Percentiles rank a stretch among this genome's conserved stretches.
Conservation (phyloP, 2,888 invertebrate species). For the Chloromyia formosa region DNA sequence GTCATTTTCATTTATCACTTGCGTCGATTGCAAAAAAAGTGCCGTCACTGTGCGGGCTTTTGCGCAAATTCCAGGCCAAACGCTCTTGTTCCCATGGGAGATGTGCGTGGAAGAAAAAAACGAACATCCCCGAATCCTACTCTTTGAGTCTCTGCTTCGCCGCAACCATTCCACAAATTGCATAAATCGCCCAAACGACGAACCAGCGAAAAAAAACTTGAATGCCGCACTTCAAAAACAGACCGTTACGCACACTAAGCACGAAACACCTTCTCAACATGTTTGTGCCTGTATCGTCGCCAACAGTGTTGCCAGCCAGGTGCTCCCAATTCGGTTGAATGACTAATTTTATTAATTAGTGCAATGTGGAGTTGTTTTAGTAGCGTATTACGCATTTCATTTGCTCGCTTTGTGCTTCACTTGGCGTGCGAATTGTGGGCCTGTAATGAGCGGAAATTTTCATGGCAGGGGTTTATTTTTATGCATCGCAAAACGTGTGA, state of each 20-base stretch:
- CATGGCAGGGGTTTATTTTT: too few relatives aligned
- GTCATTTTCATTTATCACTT: not conserved
- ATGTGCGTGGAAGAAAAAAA: not conserved
- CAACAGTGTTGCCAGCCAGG: constrained; percentile 19
- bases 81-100: not conserved
- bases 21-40: not conserved
- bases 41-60: not conserved
- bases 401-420: not conserved
- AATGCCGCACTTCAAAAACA: constrained; percentile 13
- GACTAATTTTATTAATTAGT: constrained; percentile 27
- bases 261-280: constrained; percentile 9
- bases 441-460: too few relatives aligned
- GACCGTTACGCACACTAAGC: constrained; percentile 25
- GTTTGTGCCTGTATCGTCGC: constrained; percentile 21
- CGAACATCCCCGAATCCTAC: not conserved
- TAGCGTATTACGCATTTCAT: not conserved
- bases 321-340: not conserved
- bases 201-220: not conserved
- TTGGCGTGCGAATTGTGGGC: too few relatives aligned
- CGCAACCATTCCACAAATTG: not conserved
- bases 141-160: not conserved
- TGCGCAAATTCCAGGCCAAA: not conserved
- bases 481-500: too few relatives aligned
- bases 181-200: not conserved
- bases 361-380: not conserved